Evolutionary conservation across 2,797 vertebrate species (phyloP).

Genomic region (Bradypus variegatus): DNA sequence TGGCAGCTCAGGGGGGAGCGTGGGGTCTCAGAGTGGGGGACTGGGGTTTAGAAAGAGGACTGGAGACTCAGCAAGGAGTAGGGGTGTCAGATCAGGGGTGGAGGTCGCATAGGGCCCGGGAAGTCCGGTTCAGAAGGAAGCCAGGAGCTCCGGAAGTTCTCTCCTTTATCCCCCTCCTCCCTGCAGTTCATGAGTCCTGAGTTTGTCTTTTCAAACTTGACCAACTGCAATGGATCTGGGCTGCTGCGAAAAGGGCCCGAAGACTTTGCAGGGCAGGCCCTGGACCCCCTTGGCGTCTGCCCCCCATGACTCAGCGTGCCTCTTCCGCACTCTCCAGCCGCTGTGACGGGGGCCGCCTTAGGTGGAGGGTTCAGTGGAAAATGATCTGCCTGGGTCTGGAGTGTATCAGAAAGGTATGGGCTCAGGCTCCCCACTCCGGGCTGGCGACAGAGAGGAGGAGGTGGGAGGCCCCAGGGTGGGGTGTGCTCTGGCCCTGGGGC

Average conservation of each 20-base stretch:
- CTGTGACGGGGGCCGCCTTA: background rate
- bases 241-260: slow-evolving; percentile 69
- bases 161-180: background rate
- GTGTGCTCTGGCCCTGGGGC: background rate
- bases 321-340: slow-evolving; percentile 79
- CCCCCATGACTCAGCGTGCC: slow-evolving; percentile 74
- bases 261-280: slow-evolving; percentile 71
- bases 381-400: too few relatives aligned
- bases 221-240: slow-evolving; percentile 30
- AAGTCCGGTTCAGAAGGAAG: background rate
- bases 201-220: slow-evolving; percentile 80
- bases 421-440: background rate
- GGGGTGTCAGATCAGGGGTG: rapidly evolving
- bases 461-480: slow-evolving; percentile 38
- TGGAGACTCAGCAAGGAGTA: background rate
- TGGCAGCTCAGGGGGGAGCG: background rate
- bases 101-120: background rate
- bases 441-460: background rate
- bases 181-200: slow-evolving; percentile 74
- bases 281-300: slow-evolving; percentile 79
- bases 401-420: background rate
- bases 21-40: background rate
- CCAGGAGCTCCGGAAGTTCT: background rate
- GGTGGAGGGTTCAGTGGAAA: background rate
- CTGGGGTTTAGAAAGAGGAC: background rate